These are phyloP conservation scores for Lacanobia wlatinum DNA, from an alignment of 2,888 invertebrate species.

Conservation along the genomic window DNA sequence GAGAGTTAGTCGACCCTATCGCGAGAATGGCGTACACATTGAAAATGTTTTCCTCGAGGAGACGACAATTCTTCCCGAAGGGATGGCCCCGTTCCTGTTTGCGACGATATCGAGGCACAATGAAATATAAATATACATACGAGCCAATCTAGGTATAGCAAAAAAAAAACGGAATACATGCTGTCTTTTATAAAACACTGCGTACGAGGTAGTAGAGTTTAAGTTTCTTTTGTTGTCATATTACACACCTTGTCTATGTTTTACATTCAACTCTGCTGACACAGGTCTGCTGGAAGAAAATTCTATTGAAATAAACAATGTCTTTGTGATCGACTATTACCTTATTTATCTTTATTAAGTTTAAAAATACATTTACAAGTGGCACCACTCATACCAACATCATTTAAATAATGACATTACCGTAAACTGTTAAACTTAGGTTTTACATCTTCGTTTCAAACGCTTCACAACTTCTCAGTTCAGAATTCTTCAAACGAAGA, in stretches of 20 bases:
- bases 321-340: no score
- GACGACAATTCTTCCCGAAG: constrained; percentile 44
- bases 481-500: constrained; percentile 27
- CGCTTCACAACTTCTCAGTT: constrained; percentile 21
- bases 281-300: not conserved
- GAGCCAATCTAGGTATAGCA: not conserved
- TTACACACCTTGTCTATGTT: not conserved
- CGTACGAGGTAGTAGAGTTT: not conserved
- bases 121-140: not conserved
- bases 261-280: not conserved
- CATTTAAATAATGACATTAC: not conserved
- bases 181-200: not conserved
- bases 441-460: constrained; percentile 10
- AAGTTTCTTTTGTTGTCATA: not conserved
- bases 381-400: not conserved
- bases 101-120: constrained; percentile 13
- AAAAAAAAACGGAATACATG: not conserved
- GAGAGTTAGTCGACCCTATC: constrained; percentile 49
- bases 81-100: constrained; percentile 12
- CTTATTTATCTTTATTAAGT: no score
- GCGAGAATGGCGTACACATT: constrained; percentile 49
- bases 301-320: not conserved
- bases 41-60: constrained; percentile 59
- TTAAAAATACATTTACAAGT: not conserved
- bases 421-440: not conserved